A percentile compares a stretch with the other conserved stretches of the same genome.
Conservation (phyloP, 2,113 vertebrate species). For the Amphiprion percula region DNA sequence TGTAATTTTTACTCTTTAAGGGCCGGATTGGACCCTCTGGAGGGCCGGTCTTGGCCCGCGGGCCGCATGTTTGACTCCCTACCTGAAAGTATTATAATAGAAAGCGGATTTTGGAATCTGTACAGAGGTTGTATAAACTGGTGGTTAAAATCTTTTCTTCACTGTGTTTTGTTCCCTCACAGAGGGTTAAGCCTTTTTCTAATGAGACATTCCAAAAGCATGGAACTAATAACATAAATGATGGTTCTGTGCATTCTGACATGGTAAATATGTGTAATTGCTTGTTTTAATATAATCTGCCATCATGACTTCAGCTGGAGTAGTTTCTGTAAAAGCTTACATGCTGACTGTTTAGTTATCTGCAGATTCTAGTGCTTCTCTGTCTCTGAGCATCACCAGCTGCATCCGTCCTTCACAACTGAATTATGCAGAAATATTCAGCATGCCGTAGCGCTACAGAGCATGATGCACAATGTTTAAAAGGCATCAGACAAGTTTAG, state of each 20-base stretch:
- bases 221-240: background rate
- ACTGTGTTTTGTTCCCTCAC: background rate
- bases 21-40: no score
- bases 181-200: background rate
- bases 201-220: background rate
- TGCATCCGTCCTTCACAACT: background rate
- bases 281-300: background rate
- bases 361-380: background rate
- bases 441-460: no score
- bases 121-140: background rate
- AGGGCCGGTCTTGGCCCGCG: no score
- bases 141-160: background rate
- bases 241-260: background rate
- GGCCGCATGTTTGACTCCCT: no score
- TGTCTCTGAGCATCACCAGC: background rate
- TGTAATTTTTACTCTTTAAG: no score
- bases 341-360: background rate
- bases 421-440: background rate
- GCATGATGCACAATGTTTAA: background rate
- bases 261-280: background rate
- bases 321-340: background rate
- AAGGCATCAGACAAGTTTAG: background rate
- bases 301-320: background rate
- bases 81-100: background rate
- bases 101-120: background rate